Conservation (phyloP, 2,113 vertebrate genomes). For the Malurus elegans region DNA sequence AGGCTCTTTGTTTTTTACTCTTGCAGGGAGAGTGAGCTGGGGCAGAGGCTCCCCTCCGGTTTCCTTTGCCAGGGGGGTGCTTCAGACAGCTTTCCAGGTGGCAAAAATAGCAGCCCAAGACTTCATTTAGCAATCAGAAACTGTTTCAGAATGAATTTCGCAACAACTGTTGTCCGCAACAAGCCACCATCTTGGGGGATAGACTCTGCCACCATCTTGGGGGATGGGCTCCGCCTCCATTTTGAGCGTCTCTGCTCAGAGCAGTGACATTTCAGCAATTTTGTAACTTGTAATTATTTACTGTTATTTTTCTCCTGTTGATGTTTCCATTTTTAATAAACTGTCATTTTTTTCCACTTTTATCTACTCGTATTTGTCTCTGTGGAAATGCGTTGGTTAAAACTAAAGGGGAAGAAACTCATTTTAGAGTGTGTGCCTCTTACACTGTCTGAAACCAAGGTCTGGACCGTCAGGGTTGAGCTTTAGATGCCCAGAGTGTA, state of each 20-base stretch:
- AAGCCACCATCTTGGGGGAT: background rate
- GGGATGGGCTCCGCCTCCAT: rapidly evolving
- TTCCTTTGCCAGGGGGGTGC: background rate
- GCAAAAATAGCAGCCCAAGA: background rate
- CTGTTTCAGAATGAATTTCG: background rate
- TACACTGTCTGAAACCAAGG: background rate
- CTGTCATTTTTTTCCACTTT: background rate
- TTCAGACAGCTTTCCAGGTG: background rate
- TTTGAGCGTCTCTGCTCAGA: background rate
- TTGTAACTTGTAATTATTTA: background rate
- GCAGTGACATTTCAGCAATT: background rate
- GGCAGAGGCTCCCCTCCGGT: background rate
- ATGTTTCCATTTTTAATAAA: background rate
- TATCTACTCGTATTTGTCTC: background rate
- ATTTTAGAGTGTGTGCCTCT: background rate
- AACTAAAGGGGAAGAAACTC: background rate
- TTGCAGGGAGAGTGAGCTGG: rapidly evolving
- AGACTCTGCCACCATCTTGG: rapidly evolving
- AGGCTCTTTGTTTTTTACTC: background rate
- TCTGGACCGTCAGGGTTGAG: background rate
- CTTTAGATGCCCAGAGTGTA: background rate
- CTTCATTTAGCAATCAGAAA: background rate
- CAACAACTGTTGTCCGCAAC: background rate
- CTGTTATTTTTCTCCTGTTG: background rate
- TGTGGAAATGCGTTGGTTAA: background rate